Percentiles rank a stretch among this genome's conserved stretches.
These are phyloP conservation scores for Mechanitis messenoides DNA, from an alignment of 2,888 invertebrate genomes.

Conservation along the genomic window DNA sequence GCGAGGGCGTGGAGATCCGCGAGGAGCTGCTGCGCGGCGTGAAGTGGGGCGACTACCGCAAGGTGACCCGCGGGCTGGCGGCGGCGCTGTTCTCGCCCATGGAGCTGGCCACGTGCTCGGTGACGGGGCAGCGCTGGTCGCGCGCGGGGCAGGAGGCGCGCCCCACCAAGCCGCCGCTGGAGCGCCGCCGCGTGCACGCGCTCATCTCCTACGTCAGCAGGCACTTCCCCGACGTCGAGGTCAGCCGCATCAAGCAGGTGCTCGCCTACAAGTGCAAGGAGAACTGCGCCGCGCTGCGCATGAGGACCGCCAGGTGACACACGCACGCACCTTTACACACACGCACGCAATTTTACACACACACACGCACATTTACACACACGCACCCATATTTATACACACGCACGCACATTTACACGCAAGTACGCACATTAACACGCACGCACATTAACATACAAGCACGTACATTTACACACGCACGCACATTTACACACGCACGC, in stretches of 20 bases:
- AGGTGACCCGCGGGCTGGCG: conserved; percentile 83
- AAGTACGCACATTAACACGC: too few species aligned
- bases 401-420: too few species aligned
- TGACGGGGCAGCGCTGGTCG: conserved; percentile 86
- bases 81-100: conserved; percentile 85
- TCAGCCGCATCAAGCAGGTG: conserved; percentile 85
- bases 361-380: background rate
- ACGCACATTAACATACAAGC: too few species aligned
- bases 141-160: conserved; percentile 83
- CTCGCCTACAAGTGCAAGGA: conserved; percentile 87
- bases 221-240: conserved; percentile 84
- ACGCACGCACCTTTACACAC: background rate
- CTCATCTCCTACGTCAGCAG: conserved; percentile 85
- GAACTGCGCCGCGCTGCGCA: conserved; percentile 84
- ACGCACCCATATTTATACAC: too few species aligned
- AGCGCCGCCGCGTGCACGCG: conserved; percentile 83
- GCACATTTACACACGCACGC: too few species aligned
- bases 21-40: conserved; percentile 83
- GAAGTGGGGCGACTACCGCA: conserved; percentile 85
- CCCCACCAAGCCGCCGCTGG: conserved; percentile 85
- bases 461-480: too few species aligned
- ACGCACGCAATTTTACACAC: background rate
- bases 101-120: conserved; percentile 84
- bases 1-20: conserved; percentile 84
- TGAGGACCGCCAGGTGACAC: conserved; percentile 81